These are phyloP conservation scores for Tridacna gigas DNA, from an alignment of 2,888 invertebrate genomes.

Conservation along the genomic window DNA sequence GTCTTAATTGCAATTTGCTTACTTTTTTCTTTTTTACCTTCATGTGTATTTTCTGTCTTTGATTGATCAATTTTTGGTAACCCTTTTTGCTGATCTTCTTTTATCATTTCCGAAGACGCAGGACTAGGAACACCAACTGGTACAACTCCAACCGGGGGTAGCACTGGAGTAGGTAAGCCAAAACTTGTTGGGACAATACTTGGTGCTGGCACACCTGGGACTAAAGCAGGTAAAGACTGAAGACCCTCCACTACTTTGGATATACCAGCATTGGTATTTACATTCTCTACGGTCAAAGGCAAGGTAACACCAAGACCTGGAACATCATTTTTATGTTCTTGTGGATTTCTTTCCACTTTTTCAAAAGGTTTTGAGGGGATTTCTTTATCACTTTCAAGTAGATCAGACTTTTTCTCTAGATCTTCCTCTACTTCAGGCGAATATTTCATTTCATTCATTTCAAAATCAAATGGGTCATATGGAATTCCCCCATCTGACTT, in stretches of 20 bases:
- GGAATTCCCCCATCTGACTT: conserved; percentile 11
- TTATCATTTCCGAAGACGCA: neutral
- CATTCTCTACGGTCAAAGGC: neutral
- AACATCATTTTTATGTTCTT: neutral
- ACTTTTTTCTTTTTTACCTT: neutral
- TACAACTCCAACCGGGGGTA: neutral
- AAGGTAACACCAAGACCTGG: neutral
- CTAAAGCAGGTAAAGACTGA: neutral
- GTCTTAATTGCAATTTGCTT: conserved; percentile 41
- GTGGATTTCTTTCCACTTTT: neutral
- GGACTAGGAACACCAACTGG: neutral
- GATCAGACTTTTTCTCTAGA: neutral
- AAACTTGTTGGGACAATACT: neutral
- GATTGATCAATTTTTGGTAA: neutral
- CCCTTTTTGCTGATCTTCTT: neutral
- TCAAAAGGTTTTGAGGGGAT: neutral
- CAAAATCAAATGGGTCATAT: conserved; percentile 58
- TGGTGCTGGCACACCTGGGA: conserved; percentile 5
- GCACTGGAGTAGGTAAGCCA: neutral
- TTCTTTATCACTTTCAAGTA: neutral
- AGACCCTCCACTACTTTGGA: neutral
- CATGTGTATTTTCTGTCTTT: neutral
- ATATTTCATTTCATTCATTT: neutral
- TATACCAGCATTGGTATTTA: neutral
- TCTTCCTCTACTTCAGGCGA: neutral